A percentile compares a stretch with the other conserved stretches of the same genome.
phyloP scores from a whole-genome alignment of 2,797 vertebrate genomes.

The Bradypodion pumilum region DNA sequence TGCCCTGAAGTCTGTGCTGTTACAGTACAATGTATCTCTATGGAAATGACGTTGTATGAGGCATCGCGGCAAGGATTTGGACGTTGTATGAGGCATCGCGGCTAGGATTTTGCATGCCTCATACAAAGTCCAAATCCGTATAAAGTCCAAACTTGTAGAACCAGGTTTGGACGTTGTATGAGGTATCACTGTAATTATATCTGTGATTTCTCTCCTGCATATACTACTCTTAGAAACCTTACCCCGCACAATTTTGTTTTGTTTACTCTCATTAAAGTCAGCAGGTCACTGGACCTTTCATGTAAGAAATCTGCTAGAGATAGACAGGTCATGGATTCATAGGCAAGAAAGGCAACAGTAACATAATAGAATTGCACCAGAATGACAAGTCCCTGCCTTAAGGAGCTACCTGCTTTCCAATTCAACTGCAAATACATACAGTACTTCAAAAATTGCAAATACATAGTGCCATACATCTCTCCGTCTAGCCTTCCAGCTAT shows the following conservation, averaged over 20 bases:
- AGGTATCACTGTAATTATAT: no score
- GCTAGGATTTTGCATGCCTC: no score
- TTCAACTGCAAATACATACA: neutral
- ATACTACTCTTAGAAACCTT: neutral
- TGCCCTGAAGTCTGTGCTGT: no score
- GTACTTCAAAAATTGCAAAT: conserved; percentile 8
- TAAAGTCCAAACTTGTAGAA: no score
- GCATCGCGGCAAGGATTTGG: no score
- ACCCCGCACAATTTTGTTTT: neutral
- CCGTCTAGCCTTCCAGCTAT: neutral
- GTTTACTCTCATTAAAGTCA: neutral
- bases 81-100: no score
- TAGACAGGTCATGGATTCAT: neutral
- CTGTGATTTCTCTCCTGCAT: neutral
- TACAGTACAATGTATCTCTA: no score
- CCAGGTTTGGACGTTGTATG: no score
- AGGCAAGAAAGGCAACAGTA: neutral
- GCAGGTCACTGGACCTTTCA: neutral
- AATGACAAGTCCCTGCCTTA: neutral
- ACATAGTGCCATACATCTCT: neutral
- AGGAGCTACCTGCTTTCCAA: neutral
- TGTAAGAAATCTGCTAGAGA: neutral
- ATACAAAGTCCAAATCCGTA: no score
- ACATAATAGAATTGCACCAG: neutral
- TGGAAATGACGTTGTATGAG: no score